phyloP scores from a whole-genome alignment of 2,797 vertebrate species.

The Mus minutoides region DNA sequence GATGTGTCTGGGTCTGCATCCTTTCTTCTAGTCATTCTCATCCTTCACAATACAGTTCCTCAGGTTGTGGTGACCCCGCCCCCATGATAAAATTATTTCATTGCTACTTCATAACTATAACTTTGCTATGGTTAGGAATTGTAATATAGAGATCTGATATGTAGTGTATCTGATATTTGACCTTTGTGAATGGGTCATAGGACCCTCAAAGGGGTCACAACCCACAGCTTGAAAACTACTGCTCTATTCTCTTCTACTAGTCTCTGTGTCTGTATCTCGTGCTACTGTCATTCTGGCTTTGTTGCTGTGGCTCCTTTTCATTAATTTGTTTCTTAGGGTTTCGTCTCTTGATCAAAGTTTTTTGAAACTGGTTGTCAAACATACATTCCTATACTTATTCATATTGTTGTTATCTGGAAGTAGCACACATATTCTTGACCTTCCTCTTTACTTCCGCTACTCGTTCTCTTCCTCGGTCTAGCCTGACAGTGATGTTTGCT shows the following conservation, averaged over 20 bases:
- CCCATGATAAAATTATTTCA: not conserved
- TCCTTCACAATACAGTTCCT: not conserved
- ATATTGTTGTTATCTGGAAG: not conserved
- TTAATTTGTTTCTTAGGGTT: not conserved
- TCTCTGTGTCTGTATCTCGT: not conserved
- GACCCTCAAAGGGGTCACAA: not conserved
- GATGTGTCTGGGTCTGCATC: not conserved
- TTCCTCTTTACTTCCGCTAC: not conserved
- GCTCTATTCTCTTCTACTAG: not conserved
- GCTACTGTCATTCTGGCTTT: not conserved
- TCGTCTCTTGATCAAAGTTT: not conserved
- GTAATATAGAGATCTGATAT: not conserved
- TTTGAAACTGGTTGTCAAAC: not conserved
- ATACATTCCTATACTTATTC: not conserved
- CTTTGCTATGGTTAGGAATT: not conserved
- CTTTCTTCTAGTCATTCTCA: not conserved
- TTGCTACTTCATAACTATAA: not conserved
- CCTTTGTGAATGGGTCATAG: not conserved
- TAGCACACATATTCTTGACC: too few species aligned
- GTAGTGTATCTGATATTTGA: not conserved
- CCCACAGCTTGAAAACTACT: not conserved
- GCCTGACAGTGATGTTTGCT: not conserved
- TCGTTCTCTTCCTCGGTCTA: not conserved
- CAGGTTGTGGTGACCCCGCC: not conserved
- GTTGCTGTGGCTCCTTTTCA: not conserved